phyloP scores from a whole-genome alignment of 92 coral and sea anemone genomes.

The Porites evermanni region DNA sequence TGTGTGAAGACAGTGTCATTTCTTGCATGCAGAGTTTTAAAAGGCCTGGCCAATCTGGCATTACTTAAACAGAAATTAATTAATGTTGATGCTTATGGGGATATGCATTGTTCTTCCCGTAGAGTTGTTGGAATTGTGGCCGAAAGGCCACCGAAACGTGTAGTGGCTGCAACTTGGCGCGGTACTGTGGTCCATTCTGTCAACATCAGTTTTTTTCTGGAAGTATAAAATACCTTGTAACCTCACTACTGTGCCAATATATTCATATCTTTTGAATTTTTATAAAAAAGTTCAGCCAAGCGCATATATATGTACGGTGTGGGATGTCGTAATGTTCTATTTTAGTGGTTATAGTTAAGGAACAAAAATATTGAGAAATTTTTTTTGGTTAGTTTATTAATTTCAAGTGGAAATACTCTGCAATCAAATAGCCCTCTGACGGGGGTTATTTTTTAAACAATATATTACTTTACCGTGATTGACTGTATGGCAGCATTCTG shows the following conservation, averaged over 20 bases:
- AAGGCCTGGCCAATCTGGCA: background rate
- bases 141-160: slow-evolving; percentile 99
- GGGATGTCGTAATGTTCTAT: too few species aligned
- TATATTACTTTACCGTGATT: too few species aligned
- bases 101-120: slow-evolving; percentile 59
- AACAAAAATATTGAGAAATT: too few species aligned
- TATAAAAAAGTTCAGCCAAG: slow-evolving; percentile 15
- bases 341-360: too few species aligned
- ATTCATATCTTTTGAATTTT: slow-evolving; percentile 8
- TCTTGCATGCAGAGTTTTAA: too few species aligned
- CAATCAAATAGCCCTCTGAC: background rate
- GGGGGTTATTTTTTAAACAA: background rate
- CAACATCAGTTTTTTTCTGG: slow-evolving; percentile 53
- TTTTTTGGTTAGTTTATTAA: too few species aligned
- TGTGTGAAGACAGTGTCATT: too few species aligned
- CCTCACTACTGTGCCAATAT: background rate
- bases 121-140: slow-evolving; percentile 99
- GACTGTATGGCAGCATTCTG: background rate
- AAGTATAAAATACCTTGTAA: background rate
- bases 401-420: too few species aligned
- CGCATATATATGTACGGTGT: background rate
- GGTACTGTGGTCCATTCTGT: slow-evolving; percentile 98
- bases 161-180: slow-evolving; percentile 98
- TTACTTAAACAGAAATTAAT: background rate
- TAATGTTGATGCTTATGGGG: slow-evolving; percentile 44